A percentile compares a stretch with the other conserved stretches of the same genome.
These are phyloP conservation scores for Palaemon carinicauda DNA, from an alignment of 1,140 invertebrate genomes.

Conservation along the genomic window DNA sequence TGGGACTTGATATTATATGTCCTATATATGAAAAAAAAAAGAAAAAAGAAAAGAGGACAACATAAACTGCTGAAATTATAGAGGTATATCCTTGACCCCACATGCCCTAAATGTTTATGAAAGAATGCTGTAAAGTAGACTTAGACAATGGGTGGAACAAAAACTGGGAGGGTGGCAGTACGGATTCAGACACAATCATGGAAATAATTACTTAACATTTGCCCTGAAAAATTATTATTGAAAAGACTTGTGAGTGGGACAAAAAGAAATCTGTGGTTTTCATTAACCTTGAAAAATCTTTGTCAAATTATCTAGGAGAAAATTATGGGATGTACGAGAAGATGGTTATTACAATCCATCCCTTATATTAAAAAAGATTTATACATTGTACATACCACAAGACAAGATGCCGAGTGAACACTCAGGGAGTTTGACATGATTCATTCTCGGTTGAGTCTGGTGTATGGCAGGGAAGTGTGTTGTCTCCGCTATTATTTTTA, in stretches of 20 bases:
- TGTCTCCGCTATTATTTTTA: too few relatives aligned
- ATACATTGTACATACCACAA: too few relatives aligned
- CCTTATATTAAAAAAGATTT: too few relatives aligned
- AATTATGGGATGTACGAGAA: neutral
- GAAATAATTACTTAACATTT: neutral
- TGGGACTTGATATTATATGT: too few relatives aligned
- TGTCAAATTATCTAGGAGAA: neutral
- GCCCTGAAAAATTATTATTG: neutral
- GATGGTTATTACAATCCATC: too few relatives aligned
- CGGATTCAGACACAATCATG: neutral
- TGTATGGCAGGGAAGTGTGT: too few relatives aligned
- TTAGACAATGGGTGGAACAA: neutral
- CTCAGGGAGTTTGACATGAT: too few relatives aligned
- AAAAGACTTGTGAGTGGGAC: neutral
- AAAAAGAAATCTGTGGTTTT: neutral
- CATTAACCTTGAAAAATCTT: neutral
- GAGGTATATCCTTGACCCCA: neutral
- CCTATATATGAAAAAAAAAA: too few relatives aligned
- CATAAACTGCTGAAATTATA: neutral
- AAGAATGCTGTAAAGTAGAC: neutral
- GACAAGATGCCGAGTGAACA: too few relatives aligned
- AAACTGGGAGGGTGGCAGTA: neutral
- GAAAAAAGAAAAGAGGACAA: neutral
- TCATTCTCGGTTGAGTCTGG: too few relatives aligned
- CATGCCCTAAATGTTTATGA: neutral